Evolutionary conservation across 37 sponge, comb jelly and placozoan genomes (phyloP), one percentile per base, ranked within the genome.

Genomic region (Haliclona indistincta): DNA sequence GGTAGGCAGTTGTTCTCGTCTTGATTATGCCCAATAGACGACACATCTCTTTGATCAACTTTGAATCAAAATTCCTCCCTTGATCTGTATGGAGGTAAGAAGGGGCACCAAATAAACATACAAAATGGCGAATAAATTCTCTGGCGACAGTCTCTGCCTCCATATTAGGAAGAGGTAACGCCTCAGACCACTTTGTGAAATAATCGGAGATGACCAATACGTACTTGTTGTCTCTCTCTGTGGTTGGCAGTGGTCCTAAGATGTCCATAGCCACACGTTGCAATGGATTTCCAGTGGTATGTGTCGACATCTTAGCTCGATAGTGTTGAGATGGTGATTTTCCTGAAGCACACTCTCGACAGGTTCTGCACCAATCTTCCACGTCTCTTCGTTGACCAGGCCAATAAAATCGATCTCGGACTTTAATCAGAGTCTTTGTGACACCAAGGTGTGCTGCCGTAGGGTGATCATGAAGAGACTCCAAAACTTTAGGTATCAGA

Each of bases 321-420:
- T 30, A 23, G 38, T 22, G 53, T 30, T 38, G 71, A 22, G 33
- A 32, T 34, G 77, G 73, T 23, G 44, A 40, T 54, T 84, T 84
- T 25, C 77, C 47, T 32, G 51, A 35, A 22, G 70, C 53, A 53
- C 76, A 84, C 3, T 38, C 54, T 34, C 19, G 41, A 63, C 84
- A 84, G 38, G 71, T 52, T 38, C 36, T 26, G 34, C 71, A 76
- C 77, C 71, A 84, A 32, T 70, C 36, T 43, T 39, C 17, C 8
- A 70, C 77, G 70, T 84, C 84, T 26, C 20, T 29, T n/a, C 60
- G 25, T 0, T 54, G 68, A 23, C 83, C 83, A 42, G 84, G 84
- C 84, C 84, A 84, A 42, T 84, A 81, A 49, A 81, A 81, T 36
- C 55, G 64, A 8, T 74, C 76, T 43, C 74, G 74, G 41, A 83